Percentiles rank a stretch among this genome's conserved stretches.
These are phyloP conservation scores for Paracanthobrama guichenoti DNA, from an alignment of 2,113 vertebrate species.

Conservation along the genomic window DNA sequence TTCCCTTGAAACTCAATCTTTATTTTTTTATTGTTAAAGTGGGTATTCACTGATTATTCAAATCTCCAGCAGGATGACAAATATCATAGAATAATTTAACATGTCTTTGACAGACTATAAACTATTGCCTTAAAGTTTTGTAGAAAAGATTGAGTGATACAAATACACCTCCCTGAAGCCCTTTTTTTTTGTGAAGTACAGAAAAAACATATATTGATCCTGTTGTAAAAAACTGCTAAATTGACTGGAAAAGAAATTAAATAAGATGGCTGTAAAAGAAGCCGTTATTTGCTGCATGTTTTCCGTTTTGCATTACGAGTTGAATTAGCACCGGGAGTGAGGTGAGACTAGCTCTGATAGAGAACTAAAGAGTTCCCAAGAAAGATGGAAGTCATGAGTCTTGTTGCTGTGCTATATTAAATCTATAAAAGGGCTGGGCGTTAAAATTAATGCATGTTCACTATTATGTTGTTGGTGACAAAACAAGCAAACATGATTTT, in stretches of 20 bases:
- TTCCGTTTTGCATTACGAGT: slow-evolving; percentile 31
- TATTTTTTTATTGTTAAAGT: not conserved
- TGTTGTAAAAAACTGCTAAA: slow-evolving; percentile 9
- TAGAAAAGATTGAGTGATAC: slow-evolving; percentile 32
- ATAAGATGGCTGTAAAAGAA: not conserved
- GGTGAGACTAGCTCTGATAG: slow-evolving; percentile 12
- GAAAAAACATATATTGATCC: not conserved
- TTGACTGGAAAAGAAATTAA: not conserved
- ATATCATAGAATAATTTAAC: not conserved
- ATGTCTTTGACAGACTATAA: not conserved
- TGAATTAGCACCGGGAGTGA: slow-evolving; percentile 49
- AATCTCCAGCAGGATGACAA: not conserved
- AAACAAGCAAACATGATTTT: not conserved
- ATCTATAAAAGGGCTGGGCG: not conserved
- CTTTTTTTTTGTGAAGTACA: not conserved
- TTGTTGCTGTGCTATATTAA: slow-evolving; percentile 16
- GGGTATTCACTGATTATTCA: not conserved
- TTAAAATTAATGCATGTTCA: not conserved
- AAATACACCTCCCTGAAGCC: slow-evolving; percentile 42
- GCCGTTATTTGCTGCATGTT: slow-evolving; percentile 28
- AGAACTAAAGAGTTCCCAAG: slow-evolving; percentile 1
- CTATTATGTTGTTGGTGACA: not conserved
- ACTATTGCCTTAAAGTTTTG: slow-evolving; percentile 3
- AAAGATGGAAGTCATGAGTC: slow-evolving; percentile 18
- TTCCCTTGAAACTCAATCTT: not conserved